phyloP scores from a whole-genome alignment of 2,888 invertebrate species.

The Rhodophaea formosa region DNA sequence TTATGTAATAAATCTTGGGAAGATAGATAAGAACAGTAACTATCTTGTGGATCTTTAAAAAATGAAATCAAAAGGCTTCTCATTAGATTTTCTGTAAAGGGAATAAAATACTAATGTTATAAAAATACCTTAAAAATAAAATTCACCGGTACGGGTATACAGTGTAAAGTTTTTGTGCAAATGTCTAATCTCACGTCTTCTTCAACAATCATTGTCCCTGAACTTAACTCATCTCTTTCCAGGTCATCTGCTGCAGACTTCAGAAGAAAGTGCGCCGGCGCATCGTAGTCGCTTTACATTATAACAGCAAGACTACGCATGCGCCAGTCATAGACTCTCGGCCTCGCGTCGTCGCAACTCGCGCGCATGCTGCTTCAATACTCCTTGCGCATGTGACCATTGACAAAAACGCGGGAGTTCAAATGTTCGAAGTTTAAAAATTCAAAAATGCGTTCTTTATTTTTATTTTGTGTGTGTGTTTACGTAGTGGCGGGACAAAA shows the following conservation, averaged over 20 bases:
- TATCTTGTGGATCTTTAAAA: no score
- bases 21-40: no score
- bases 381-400: slow-evolving; percentile 8
- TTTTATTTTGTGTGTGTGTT: slow-evolving; percentile 54
- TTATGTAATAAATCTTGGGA: no score
- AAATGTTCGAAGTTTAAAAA: slow-evolving; percentile 7
- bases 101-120: no score
- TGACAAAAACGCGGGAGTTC: slow-evolving; percentile 7
- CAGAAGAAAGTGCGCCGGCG: slow-evolving; percentile 14
- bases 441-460: slow-evolving; percentile 50
- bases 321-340: slow-evolving; percentile 14
- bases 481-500: slow-evolving; percentile 56
- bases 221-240: not conserved
- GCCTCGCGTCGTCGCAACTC: slow-evolving; percentile 13
- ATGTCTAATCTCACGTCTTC: no score
- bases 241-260: slow-evolving; percentile 4
- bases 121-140: no score
- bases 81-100: no score
- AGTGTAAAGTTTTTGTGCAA: no score
- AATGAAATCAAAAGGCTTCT: no score
- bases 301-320: slow-evolving; percentile 8
- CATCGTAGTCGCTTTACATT: not conserved
- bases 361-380: not conserved
- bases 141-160: no score
- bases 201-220: not conserved